phyloP scores from a whole-genome alignment of 2,113 vertebrate species.

The Festucalex cinctus region DNA sequence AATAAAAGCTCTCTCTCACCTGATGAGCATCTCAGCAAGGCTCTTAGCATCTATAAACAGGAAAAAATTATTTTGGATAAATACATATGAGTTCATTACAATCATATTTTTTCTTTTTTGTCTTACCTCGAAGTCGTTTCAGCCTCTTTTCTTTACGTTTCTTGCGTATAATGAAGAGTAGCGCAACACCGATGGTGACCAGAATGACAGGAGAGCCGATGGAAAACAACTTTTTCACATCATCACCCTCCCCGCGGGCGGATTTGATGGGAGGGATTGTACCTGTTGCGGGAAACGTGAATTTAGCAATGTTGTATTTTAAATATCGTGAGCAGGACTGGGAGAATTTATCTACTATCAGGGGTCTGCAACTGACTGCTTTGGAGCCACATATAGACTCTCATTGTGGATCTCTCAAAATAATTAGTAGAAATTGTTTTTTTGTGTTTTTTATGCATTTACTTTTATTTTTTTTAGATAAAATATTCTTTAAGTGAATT shows the following conservation, averaged over 20 bases:
- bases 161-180: conserved; percentile 96
- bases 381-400: too few relatives aligned
- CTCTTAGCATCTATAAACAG: conserved; percentile 90
- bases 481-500: too few relatives aligned
- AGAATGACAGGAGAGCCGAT: conserved; percentile 94
- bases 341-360: not conserved
- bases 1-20: conserved; percentile 68
- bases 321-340: not conserved
- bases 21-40: conserved; percentile 98
- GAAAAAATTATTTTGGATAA: not conserved
- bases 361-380: too few relatives aligned
- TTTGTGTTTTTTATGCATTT: too few relatives aligned
- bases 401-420: too few relatives aligned
- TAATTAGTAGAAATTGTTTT: too few relatives aligned
- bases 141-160: conserved; percentile 96
- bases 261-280: conserved; percentile 98
- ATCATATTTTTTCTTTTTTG: not conserved
- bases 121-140: conserved; percentile 89
- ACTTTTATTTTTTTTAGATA: too few relatives aligned
- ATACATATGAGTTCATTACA: not conserved
- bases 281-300: conserved; percentile 60
- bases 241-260: conserved; percentile 88
- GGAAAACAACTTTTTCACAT: conserved; percentile 95
- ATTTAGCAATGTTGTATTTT: not conserved
- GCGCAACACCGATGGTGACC: conserved; percentile 86